Conservation (phyloP, 2,888 invertebrate genomes). For the Cantharis lateralis region DNA sequence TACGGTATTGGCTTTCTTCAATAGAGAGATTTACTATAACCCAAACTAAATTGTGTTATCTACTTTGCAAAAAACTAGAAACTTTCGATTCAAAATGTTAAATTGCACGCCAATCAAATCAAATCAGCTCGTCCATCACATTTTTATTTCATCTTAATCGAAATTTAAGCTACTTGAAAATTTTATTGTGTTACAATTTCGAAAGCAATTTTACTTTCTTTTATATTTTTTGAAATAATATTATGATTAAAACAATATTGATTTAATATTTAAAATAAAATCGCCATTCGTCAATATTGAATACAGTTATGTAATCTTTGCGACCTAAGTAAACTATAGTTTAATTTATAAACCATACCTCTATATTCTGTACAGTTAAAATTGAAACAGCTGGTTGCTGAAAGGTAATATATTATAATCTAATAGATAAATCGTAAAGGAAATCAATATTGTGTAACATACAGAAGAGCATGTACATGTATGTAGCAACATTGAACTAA, state of each 20-base stretch:
- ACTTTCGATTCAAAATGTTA: neutral
- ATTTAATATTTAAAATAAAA: neutral
- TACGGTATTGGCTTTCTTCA: neutral
- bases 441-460: conserved; percentile 2
- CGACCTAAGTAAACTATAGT: neutral
- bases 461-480: neutral
- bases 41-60: neutral
- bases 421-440: conserved; percentile 1
- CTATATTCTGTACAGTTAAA: neutral
- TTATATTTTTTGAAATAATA: neutral
- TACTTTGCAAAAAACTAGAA: neutral
- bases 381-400: neutral
- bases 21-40: neutral
- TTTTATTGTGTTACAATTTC: neutral
- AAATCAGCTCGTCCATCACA: neutral
- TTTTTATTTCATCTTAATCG: neutral
- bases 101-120: neutral
- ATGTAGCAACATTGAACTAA: neutral
- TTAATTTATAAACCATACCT: neutral
- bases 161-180: neutral
- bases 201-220: neutral
- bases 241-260: neutral
- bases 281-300: too few relatives aligned
- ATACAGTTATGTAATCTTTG: neutral
- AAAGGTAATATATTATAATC: conserved; percentile 1